Conservation (phyloP, 2,797 vertebrate species). For the Lutjanus campechanus region DNA sequence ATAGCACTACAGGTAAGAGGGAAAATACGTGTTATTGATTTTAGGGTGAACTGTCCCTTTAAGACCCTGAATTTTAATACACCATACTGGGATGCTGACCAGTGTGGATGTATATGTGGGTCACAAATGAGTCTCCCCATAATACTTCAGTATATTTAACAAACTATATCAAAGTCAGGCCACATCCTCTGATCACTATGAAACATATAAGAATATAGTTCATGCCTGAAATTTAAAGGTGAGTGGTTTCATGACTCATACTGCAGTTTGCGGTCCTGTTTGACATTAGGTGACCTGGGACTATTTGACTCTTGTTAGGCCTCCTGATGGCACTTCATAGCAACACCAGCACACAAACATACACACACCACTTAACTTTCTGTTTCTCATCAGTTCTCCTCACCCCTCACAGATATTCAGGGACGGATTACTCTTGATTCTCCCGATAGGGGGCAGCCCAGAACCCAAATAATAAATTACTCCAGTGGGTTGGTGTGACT, state of each 20-base stretch:
- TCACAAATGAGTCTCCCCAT: not conserved
- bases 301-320: not conserved
- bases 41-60: no score
- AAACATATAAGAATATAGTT: slow-evolving; percentile 11
- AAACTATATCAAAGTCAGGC: not conserved
- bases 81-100: not conserved
- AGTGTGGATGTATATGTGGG: not conserved
- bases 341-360: slow-evolving; percentile 4
- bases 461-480: slow-evolving; percentile 3
- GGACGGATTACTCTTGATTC: slow-evolving; percentile 13
- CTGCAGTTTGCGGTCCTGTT: slow-evolving; percentile 7
- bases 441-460: slow-evolving; percentile 48
- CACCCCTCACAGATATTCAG: slow-evolving; percentile 7
- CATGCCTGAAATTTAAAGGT: not conserved
- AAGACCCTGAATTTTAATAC: not conserved
- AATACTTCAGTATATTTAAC: slow-evolving; percentile 22
- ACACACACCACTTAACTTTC: slow-evolving; percentile 3
- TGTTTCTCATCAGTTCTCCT: slow-evolving; percentile 14
- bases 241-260: slow-evolving; percentile 8
- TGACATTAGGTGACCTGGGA: slow-evolving; percentile 20
- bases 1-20: no score
- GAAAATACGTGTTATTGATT: no score
- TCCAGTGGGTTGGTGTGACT: slow-evolving; percentile 13
- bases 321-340: slow-evolving; percentile 2
- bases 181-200: slow-evolving; percentile 8